Evolutionary conservation across 2,113 vertebrate species (phyloP).

Genomic region (Nibea coibor): DNA sequence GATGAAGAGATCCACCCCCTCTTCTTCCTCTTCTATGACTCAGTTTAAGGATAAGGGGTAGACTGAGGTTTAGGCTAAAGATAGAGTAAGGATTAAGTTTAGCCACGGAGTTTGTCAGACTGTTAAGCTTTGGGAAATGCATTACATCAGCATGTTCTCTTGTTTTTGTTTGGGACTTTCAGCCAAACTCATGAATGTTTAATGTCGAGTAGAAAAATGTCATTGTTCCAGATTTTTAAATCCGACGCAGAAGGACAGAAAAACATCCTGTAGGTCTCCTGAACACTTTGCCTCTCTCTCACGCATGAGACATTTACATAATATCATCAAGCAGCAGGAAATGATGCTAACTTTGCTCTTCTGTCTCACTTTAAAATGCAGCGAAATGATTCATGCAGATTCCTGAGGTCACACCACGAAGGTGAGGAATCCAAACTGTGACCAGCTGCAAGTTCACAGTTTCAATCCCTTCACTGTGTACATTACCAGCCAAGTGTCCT

Average conservation of each 20-base stretch:
- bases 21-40: neutral
- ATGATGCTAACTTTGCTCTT: neutral
- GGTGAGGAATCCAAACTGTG: neutral
- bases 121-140: neutral
- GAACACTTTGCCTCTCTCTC: neutral
- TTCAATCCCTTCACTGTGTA: neutral
- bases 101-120: neutral
- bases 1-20: no score
- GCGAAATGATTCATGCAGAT: no score
- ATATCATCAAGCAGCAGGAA: neutral
- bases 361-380: neutral
- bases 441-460: neutral
- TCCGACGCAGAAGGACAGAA: neutral
- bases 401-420: neutral
- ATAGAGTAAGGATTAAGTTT: neutral
- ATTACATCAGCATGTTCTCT: neutral
- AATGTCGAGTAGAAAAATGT: neutral
- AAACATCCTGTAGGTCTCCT: neutral
- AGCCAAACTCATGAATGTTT: slow-evolving; percentile 31
- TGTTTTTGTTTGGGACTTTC: neutral
- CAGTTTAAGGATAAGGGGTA: neutral
- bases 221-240: neutral
- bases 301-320: neutral
- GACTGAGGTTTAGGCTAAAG: neutral
- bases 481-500: slow-evolving; percentile 3